phyloP scores from a whole-genome alignment of 2,113 vertebrate genomes.

The Podarcis cretensis region DNA sequence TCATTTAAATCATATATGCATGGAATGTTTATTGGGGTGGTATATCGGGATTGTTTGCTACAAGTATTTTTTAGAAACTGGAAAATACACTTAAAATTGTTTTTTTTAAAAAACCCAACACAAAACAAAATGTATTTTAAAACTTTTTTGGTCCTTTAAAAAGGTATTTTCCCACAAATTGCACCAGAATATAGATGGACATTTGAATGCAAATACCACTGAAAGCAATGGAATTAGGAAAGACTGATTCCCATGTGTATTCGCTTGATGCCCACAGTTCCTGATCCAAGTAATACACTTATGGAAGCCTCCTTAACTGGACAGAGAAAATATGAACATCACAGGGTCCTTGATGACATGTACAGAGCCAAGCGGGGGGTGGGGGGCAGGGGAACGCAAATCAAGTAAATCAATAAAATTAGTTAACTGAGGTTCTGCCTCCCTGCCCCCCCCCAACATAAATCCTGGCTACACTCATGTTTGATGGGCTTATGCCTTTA shows the following conservation, averaged over 20 bases:
- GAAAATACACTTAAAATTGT: neutral
- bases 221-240: neutral
- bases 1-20: too few species aligned
- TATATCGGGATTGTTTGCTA: too few species aligned
- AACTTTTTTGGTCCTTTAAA: neutral
- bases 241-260: neutral
- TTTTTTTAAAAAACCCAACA: neutral
- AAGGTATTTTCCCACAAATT: neutral
- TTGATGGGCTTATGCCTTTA: accelerated
- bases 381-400: too few species aligned
- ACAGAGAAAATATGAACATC: neutral
- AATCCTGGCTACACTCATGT: too few species aligned
- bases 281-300: neutral
- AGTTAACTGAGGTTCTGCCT: too few species aligned
- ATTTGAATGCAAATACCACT: neutral
- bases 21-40: too few species aligned
- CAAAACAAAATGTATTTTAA: neutral
- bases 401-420: too few species aligned
- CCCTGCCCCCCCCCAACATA: too few species aligned
- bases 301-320: neutral
- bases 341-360: neutral
- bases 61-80: too few species aligned
- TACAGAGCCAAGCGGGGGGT: too few species aligned
- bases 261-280: neutral
- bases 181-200: neutral